Conservation (phyloP, 2,888 invertebrate genomes). For the Calliphora vomitoria region DNA sequence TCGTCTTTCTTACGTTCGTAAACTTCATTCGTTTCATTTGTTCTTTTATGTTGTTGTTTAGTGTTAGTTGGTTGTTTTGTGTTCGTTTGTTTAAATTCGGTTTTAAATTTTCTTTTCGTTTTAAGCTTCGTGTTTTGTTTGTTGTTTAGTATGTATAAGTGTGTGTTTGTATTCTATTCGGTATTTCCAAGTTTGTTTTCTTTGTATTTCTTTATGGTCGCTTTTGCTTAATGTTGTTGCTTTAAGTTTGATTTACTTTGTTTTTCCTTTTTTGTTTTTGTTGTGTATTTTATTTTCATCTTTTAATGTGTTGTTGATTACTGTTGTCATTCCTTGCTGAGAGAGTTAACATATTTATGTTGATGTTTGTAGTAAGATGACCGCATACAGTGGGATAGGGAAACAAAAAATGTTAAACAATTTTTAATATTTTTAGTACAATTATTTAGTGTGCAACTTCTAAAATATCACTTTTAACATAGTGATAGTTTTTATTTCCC, state of each 20-base stretch:
- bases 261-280: constrained; percentile 22
- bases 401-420: constrained; percentile 9
- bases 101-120: constrained; percentile 36
- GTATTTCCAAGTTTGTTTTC: constrained; percentile 64
- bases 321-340: constrained; percentile 65
- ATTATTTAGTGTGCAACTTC: not conserved
- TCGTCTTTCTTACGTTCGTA: constrained; percentile 43
- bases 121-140: constrained; percentile 22
- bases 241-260: constrained; percentile 32
- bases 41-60: constrained; percentile 8
- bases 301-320: constrained; percentile 60
- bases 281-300: constrained; percentile 31
- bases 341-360: constrained; percentile 48
- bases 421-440: not conserved
- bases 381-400: constrained; percentile 50
- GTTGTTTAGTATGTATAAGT: not conserved
- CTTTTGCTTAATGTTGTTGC: constrained; percentile 29
- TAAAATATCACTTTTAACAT: too few species aligned
- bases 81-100: constrained; percentile 36
- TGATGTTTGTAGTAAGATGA: constrained; percentile 46
- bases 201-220: constrained; percentile 30
- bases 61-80: constrained; percentile 5
- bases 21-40: constrained; percentile 26
- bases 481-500: too few species aligned
- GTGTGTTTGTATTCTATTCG: constrained; percentile 53